A percentile compares a stretch with the other conserved stretches of the same genome.
Evolutionary conservation across 2,888 invertebrate genomes (phyloP).

Genomic region (Pandemis corylana): DNA sequence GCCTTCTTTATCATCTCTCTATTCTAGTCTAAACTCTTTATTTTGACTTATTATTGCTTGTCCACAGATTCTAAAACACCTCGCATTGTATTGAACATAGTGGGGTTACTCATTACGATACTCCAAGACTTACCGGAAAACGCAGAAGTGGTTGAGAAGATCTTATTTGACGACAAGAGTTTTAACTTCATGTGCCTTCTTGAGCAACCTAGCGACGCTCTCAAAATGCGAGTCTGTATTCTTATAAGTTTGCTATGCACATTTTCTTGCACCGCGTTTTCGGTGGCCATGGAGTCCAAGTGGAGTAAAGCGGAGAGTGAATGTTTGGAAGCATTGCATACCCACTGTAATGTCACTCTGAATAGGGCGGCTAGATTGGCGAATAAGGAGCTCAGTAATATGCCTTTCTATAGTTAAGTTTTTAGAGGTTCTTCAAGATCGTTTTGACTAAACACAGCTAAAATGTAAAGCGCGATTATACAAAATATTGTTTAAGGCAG

Average conservation of each 20-base stretch:
- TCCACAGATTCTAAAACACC: conserved; percentile 82
- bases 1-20: no score
- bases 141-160: conserved; percentile 89
- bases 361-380: conserved; percentile 85
- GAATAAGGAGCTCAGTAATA: conserved; percentile 82
- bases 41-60: conserved; percentile 28
- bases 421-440: no score
- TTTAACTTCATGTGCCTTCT: conserved; percentile 84
- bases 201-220: conserved; percentile 82
- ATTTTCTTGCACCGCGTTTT: conserved; percentile 87
- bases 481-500: no score
- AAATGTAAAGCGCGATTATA: no score
- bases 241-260: conserved; percentile 89
- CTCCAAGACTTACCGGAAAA: conserved; percentile 91
- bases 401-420: conserved; percentile 74
- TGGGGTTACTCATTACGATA: conserved; percentile 90
- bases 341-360: conserved; percentile 86
- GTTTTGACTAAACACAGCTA: no score
- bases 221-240: conserved; percentile 88
- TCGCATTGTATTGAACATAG: conserved; percentile 87
- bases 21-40: not conserved
- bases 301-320: conserved; percentile 87
- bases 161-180: conserved; percentile 84
- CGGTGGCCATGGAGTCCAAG: conserved; percentile 79
- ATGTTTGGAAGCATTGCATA: conserved; percentile 84